phyloP scores from a whole-genome alignment of 2,888 invertebrate genomes.

The Bombylius discolor region DNA sequence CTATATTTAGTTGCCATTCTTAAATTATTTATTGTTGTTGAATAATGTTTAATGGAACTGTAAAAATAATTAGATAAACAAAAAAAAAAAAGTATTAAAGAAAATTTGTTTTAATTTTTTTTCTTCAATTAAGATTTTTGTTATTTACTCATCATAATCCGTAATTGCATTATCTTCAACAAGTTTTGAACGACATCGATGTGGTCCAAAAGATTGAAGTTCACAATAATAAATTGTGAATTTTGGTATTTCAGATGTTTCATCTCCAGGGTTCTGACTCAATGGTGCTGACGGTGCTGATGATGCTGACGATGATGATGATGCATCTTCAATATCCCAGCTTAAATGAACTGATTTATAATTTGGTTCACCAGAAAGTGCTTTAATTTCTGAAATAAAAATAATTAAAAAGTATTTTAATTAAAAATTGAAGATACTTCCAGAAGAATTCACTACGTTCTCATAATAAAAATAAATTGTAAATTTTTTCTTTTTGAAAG shows the following conservation, averaged over 20 bases:
- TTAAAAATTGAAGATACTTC: no score
- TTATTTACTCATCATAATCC: constrained; percentile 13
- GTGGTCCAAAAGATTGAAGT: constrained; percentile 64
- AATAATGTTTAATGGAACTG: constrained; percentile 37
- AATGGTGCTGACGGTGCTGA: constrained; percentile 10
- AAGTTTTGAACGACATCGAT: constrained; percentile 52
- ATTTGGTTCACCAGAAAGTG: constrained; percentile 35
- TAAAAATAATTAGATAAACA: constrained; percentile 3
- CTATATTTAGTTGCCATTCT: constrained; percentile 74
- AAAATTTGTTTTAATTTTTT: not conserved
- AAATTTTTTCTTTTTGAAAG: no score
- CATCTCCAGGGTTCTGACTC: constrained; percentile 19
- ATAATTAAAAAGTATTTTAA: not conserved
- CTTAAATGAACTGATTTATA: constrained; percentile 37
- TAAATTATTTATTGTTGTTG: constrained; percentile 51
- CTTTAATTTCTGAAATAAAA: constrained; percentile 30
- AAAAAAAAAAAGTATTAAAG: no score
- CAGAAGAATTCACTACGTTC: no score
- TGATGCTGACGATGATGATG: not conserved
- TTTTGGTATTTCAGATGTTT: constrained; percentile 39
- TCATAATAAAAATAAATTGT: no score
- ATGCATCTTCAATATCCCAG: constrained; percentile 35
- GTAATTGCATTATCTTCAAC: constrained; percentile 23
- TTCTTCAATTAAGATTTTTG: constrained; percentile 5
- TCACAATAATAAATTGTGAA: constrained; percentile 68